Evolutionary conservation across 64 coral and sea anemone genomes (phyloP).

Genomic region (Montipora sp.): DNA sequence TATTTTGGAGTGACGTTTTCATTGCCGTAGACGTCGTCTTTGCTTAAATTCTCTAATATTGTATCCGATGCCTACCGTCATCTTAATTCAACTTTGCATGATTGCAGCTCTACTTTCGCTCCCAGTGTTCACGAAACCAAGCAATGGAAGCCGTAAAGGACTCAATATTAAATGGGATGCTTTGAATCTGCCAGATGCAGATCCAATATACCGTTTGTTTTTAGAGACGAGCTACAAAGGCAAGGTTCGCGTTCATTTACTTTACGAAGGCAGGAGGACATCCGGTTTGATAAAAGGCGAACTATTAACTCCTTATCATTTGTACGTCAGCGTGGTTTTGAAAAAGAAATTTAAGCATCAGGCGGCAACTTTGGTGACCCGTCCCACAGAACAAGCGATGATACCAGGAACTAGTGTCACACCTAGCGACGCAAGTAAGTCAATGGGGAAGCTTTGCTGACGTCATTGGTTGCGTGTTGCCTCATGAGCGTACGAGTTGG

Average conservation of each 20-base stretch:
- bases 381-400: neutral
- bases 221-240: neutral
- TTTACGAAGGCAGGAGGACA: conserved; percentile 1
- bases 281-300: neutral
- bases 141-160: neutral
- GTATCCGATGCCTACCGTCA: too few species aligned
- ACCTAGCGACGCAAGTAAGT: neutral
- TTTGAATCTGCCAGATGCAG: neutral
- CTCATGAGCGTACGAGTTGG: too few species aligned
- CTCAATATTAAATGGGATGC: neutral
- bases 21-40: too few species aligned
- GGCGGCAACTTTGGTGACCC: neutral
- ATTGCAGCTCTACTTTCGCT: neutral
- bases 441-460: neutral
- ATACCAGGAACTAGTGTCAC: neutral
- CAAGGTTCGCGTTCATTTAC: neutral
- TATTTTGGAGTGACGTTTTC: too few species aligned
- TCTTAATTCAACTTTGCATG: too few species aligned
- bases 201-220: conserved; percentile 10
- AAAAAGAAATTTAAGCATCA: neutral
- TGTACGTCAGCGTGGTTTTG: conserved; percentile 12
- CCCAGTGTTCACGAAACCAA: neutral
- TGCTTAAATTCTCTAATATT: too few species aligned
- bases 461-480: too few species aligned
- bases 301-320: neutral